These are phyloP conservation scores for Metalampra italica DNA, from an alignment of 2,888 invertebrate genomes.

Conservation along the genomic window DNA sequence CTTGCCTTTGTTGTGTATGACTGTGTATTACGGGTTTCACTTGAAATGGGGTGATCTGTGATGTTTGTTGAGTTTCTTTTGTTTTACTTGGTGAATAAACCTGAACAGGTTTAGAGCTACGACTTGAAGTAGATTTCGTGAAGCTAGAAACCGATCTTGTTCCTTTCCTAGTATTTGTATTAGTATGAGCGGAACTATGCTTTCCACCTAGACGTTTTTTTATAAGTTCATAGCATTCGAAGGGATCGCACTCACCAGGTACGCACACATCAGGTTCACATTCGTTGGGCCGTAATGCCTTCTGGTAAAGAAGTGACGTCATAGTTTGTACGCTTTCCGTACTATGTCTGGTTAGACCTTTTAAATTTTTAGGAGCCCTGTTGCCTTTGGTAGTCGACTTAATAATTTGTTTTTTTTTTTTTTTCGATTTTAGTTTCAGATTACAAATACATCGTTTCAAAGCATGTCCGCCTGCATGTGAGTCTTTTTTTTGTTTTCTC, in stretches of 20 bases:
- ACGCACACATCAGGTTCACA: not conserved
- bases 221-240: conserved; percentile 15
- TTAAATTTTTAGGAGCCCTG: not conserved
- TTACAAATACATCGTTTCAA: conserved; percentile 39
- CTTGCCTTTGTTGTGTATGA: conserved; percentile 7
- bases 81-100: not conserved
- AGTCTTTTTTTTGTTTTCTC: conserved; percentile 12
- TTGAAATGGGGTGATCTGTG: not conserved
- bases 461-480: conserved; percentile 14
- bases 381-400: not conserved
- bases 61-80: not conserved
- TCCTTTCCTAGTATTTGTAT: not conserved
- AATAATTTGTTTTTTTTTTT: conserved; percentile 1
- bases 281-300: not conserved
- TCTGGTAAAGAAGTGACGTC: not conserved
- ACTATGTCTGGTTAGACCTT: not conserved
- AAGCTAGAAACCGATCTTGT: conserved; percentile 8
- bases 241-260: conserved; percentile 2
- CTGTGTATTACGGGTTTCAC: conserved; percentile 17
- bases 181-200: not conserved
- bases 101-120: not conserved
- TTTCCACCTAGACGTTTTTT: conserved; percentile 2
- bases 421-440: conserved; percentile 21
- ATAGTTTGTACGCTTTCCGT: not conserved
- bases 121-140: not conserved